Conservation (phyloP, 2,797 vertebrate genomes). For the Gymnoscopelus microlampas region DNA sequence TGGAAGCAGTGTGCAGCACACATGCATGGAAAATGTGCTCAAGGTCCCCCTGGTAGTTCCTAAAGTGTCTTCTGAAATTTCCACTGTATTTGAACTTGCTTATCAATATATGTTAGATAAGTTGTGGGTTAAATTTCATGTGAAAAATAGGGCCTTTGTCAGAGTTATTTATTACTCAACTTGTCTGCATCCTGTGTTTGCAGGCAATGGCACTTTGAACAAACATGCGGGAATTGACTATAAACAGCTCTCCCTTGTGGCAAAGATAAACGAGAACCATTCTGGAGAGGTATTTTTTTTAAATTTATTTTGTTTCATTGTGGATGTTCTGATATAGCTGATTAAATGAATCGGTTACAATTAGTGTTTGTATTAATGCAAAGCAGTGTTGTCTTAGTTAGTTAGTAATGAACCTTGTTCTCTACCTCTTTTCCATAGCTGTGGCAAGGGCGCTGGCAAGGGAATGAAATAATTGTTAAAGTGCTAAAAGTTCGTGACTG, state of each 20-base stretch:
- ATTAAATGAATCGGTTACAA: no score
- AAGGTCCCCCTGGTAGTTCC: background rate
- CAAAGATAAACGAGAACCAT: slow-evolving; percentile 94
- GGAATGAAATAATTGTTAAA: slow-evolving; percentile 93
- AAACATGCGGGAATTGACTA: slow-evolving; percentile 95
- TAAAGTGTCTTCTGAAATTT: slow-evolving; percentile 23
- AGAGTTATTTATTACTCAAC: slow-evolving; percentile 5
- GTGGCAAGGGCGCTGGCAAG: slow-evolving; percentile 97
- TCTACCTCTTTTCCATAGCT: slow-evolving; percentile 73
- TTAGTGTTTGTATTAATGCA: no score
- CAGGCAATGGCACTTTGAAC: slow-evolving; percentile 96
- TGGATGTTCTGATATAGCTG: background rate
- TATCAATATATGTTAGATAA: background rate
- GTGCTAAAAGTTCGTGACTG: slow-evolving; percentile 94
- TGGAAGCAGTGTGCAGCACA: slow-evolving; percentile 1
- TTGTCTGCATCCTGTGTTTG: slow-evolving; percentile 41
- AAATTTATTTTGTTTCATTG: background rate
- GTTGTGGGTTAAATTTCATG: background rate
- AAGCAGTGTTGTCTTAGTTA: background rate
- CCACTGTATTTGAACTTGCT: background rate
- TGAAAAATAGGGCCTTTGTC: slow-evolving; percentile 22
- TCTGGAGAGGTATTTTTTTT: slow-evolving; percentile 89
- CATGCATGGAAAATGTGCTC: slow-evolving; percentile 20
- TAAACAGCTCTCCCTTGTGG: slow-evolving; percentile 89
- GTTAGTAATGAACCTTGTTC: background rate